A percentile compares a stretch with the other conserved stretches of the same genome.
These are phyloP conservation scores for Gymnopithys bicolor DNA, from an alignment of 2,797 vertebrate genomes.

Conservation along the genomic window DNA sequence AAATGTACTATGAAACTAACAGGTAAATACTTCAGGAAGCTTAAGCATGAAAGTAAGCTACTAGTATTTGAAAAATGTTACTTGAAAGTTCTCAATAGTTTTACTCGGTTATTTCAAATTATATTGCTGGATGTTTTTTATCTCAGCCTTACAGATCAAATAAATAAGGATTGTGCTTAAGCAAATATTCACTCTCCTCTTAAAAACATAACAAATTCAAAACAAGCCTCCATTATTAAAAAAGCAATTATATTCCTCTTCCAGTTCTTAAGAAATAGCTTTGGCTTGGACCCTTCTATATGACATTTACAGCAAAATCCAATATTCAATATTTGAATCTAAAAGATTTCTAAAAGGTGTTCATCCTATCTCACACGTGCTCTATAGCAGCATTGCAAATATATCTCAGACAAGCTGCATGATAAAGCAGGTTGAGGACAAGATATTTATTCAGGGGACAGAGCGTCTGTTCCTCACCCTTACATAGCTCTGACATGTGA, in stretches of 20 bases:
- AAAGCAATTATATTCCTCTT: not conserved
- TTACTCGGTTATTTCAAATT: not conserved
- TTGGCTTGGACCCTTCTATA: not conserved
- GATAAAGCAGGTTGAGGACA: not conserved
- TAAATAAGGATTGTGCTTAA: not conserved
- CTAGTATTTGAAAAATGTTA: not conserved
- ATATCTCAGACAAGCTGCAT: not conserved
- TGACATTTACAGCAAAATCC: not conserved
- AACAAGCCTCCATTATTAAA: not conserved
- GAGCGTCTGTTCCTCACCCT: not conserved
- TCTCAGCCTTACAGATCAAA: not conserved
- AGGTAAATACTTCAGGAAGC: slow-evolving; percentile 1
- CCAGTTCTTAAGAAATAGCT: not conserved
- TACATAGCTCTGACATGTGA: not conserved
- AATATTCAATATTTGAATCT: not conserved
- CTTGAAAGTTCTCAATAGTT: slow-evolving; percentile 10
- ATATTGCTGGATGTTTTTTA: not conserved
- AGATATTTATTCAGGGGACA: not conserved
- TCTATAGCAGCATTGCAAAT: not conserved
- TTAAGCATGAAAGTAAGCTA: not conserved
- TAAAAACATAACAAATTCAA: not conserved
- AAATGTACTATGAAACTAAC: not conserved
- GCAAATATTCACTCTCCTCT: not conserved
- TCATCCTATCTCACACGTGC: not conserved
- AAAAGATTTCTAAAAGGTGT: not conserved